Evolutionary conservation across 2,888 invertebrate genomes (phyloP), one percentile per base, ranked within the genome.

Genomic region (Sipha maydis): DNA sequence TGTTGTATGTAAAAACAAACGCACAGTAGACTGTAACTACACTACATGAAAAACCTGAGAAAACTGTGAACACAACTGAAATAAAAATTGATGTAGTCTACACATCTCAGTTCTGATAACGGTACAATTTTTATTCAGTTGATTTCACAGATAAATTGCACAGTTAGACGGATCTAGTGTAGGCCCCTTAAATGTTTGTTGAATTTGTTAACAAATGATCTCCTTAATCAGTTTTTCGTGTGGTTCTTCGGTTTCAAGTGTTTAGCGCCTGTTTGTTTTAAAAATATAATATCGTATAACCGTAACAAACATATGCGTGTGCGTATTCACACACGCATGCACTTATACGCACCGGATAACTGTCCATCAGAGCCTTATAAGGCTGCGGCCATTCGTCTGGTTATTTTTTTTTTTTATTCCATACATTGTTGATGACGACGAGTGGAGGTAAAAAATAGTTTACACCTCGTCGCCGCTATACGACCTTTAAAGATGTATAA

Each of bases 291-390:
- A 85, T 67, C 77, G 31, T 34, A 48, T 61, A 79, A 85, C 78
- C 88, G 88, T 88, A 80, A 61, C 38, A 61, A 56, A 80, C 56
- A 69, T 25, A n/a, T 34, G 25, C 79, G 31, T 56, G 19, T 5
- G 28, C 5, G 5, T 14, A 19, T 34, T 17, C 34, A 34, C 56
- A 34, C 31, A 28, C 17, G 25, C 83, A 34, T 17, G 41, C 48
- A 61, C 11, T 19, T 67, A 28, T 48, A 82, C 28, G 28, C 84
- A 76, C 86, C 80, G 86, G 80, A 76, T 88, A 88, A 82, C 88
- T 88, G 88, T 88, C 82, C 82, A 76, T 88, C 82, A 88, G 41
- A 80, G 75, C 88, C 88, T 75, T 88, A 88, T 88, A 88, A 88
- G 88, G 88, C 67, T 28, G 31, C 61, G n/a, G 88, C 75, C 31